Evolutionary conservation across 2,888 invertebrate genomes (phyloP), one percentile per base, ranked within the genome.

Genomic region (Andrena dorsata): DNA sequence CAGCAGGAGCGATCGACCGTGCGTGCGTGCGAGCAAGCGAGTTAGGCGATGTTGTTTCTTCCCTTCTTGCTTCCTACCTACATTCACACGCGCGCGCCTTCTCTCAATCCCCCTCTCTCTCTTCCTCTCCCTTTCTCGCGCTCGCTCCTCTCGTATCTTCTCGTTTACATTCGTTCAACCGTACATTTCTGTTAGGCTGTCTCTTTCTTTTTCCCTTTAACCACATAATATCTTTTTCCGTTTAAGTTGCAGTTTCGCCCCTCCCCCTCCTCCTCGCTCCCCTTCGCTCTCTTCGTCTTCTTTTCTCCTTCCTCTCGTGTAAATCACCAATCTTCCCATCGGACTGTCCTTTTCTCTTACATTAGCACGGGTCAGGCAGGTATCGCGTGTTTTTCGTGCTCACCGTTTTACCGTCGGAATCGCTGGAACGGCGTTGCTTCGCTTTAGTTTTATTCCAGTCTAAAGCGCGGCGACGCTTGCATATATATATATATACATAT

Each of bases 1-100:
- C 90, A 85, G 86, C 88, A 89, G 88, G 87, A 90, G 87, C 92
- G 91, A 92, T 92, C 92, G 93, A 92, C 92, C 92, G 91, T 91
- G 88, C 88, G 89, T 90, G 87, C 83, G 83, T 83, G 83, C 82
- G 88, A 90, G 86, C 76, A 88, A 85, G 90, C 82, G 72, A 86
- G 89, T 86, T 68, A 82, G 85, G 63, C 80, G 78, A 73, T 78
- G 80, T 80, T 75, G 78, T 79, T 82, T 83, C 85, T 81, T 82
- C 83, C 71, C 80, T 69, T 70, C 72, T 78, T 63, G 63, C 60
- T 68, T 64, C 32, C 64, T 72, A 64, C 70, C 32, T 58, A 41
- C 49, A 32, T 47, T 35, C 53, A 60, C 61, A 61, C 47, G 49
- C 65, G 61, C 56, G 69, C 64, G 63, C 69, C 61, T 68, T 72